Conservation (phyloP, 2,888 invertebrate species). For the Hirudinaria manillensis region DNA sequence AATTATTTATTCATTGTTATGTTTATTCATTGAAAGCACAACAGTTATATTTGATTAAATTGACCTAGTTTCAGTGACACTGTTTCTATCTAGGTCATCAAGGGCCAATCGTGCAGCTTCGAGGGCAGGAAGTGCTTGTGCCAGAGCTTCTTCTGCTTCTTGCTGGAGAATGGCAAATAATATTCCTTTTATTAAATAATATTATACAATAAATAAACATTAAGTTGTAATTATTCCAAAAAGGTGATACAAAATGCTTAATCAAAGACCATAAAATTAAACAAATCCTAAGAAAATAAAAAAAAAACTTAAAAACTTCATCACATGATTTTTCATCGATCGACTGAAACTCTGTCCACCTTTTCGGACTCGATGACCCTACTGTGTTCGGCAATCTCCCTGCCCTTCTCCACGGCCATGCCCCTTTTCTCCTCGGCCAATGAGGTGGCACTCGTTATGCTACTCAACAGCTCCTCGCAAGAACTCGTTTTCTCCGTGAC, state of each 20-base stretch:
- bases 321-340: background rate
- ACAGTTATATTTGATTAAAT: no score
- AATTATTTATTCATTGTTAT: no score
- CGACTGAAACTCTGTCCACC: slow-evolving; percentile 45
- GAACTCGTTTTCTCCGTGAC: slow-evolving; percentile 74
- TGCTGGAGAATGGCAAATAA: slow-evolving; percentile 50
- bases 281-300: background rate
- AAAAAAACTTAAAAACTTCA: background rate
- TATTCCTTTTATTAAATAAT: background rate
- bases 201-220: background rate
- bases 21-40: no score
- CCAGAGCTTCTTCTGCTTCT: slow-evolving; percentile 74
- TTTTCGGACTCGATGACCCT: slow-evolving; percentile 74
- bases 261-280: background rate
- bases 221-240: background rate
- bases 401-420: slow-evolving; percentile 72
- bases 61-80: slow-evolving; percentile 75
- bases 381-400: slow-evolving; percentile 75
- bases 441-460: slow-evolving; percentile 63
- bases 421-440: slow-evolving; percentile 71
- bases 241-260: background rate
- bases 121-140: slow-evolving; percentile 76
- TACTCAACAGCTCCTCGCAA: slow-evolving; percentile 70
- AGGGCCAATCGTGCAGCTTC: slow-evolving; percentile 74
- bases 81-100: slow-evolving; percentile 76